A percentile compares a stretch with the other conserved stretches of the same genome.
Evolutionary conservation across 2,113 vertebrate genomes (phyloP).

Genomic region (Acanthisitta chloris): DNA sequence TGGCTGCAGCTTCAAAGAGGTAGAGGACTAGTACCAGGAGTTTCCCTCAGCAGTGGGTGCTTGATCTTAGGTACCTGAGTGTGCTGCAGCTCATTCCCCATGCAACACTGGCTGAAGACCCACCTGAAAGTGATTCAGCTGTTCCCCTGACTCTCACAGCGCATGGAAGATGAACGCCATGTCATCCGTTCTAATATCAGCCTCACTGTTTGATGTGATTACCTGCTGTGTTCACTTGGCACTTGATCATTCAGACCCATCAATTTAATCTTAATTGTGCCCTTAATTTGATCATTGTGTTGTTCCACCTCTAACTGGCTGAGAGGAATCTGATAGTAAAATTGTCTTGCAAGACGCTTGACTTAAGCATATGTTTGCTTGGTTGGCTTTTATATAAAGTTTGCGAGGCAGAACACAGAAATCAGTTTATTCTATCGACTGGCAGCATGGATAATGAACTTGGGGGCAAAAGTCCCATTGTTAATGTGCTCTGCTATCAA

Average conservation of each 20-base stretch:
- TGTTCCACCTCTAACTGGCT: conserved; percentile 27
- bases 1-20: not conserved
- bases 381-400: not conserved
- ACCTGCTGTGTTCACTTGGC: not conserved
- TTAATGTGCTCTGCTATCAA: not conserved
- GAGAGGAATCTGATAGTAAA: conserved; percentile 11
- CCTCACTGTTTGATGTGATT: conserved; percentile 19
- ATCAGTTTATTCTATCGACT: not conserved
- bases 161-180: not conserved
- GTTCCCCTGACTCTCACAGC: not conserved
- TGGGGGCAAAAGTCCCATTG: not conserved
- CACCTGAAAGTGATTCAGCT: not conserved
- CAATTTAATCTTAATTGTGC: conserved; percentile 46
- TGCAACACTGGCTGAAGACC: accelerated
- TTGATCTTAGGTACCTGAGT: not conserved
- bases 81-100: not conserved
- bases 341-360: not conserved
- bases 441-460: not conserved
- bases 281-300: conserved; percentile 46
- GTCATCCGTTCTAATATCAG: conserved; percentile 32
- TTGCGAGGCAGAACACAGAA: not conserved
- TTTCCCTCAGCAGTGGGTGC: not conserved
- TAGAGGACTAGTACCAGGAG: not conserved
- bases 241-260: conserved; percentile 30
- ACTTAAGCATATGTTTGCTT: not conserved